Evolutionary conservation across 2,888 invertebrate species (phyloP).

Genomic region (Marasmarcha lunaedactyla): DNA sequence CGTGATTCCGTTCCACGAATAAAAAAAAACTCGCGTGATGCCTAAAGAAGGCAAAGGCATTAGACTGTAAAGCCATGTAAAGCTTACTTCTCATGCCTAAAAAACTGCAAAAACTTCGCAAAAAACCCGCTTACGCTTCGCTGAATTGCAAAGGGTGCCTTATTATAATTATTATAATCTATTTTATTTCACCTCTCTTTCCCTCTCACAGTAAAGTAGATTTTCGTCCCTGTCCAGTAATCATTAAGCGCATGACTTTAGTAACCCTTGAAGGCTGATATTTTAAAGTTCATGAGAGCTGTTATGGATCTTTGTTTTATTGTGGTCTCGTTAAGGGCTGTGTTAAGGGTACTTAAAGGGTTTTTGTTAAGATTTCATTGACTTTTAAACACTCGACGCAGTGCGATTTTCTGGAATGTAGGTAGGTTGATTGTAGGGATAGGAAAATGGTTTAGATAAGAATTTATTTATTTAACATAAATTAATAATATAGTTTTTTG

Average conservation of each 20-base stretch:
- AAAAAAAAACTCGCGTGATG: no score
- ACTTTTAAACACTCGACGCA: conserved; percentile 24
- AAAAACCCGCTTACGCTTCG: conserved; percentile 50
- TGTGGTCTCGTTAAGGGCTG: conserved; percentile 31
- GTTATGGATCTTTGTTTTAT: conserved; percentile 59
- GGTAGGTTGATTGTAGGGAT: conserved; percentile 11
- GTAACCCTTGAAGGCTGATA: conserved; percentile 49
- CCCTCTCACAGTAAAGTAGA: conserved; percentile 14
- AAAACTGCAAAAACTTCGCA: conserved; percentile 28
- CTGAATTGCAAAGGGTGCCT: conserved; percentile 43
- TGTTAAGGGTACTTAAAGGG: conserved; percentile 31
- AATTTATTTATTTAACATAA: no score
- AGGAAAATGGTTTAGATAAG: conserved; percentile 11
- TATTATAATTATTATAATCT: conserved; percentile 49
- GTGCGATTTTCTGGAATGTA: conserved; percentile 14
- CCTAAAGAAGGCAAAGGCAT: conserved; percentile 17
- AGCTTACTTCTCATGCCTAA: conserved; percentile 36
- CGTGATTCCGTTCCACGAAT: no score
- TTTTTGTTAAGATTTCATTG: conserved; percentile 28
- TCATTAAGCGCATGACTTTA: conserved; percentile 50
- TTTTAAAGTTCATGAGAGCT: conserved; percentile 42
- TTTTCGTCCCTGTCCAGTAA: conserved; percentile 25
- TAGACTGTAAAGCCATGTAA: conserved; percentile 51
- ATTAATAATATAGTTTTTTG: no score
- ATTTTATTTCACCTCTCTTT: conserved; percentile 30